Evolutionary conservation across 2,888 invertebrate genomes (phyloP).

Genomic region (Nomada ruficornis): DNA sequence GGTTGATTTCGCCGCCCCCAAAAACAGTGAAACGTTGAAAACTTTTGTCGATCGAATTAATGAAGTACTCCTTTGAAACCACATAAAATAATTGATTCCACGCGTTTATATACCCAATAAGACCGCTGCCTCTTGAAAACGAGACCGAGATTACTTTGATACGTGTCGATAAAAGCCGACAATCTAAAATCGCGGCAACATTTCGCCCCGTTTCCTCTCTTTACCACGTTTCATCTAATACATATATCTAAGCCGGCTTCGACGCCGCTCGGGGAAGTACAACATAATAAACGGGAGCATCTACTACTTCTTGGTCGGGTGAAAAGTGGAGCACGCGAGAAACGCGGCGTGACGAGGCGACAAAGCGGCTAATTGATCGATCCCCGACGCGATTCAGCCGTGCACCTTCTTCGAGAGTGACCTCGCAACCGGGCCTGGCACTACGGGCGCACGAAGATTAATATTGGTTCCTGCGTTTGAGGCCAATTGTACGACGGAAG

Average conservation of each 20-base stretch:
- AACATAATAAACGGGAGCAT: constrained; percentile 50
- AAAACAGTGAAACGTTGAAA: too few species aligned
- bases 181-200: constrained; percentile 15
- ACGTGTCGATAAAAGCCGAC: neutral
- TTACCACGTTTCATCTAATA: neutral
- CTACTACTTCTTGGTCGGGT: constrained; percentile 29
- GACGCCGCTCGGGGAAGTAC: neutral
- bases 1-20: too few species aligned
- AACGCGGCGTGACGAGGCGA: constrained; percentile 64
- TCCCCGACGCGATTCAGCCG: constrained; percentile 58
- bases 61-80: too few species aligned
- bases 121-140: constrained; percentile 11
- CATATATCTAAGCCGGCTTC: constrained; percentile 15
- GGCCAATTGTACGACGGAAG: constrained; percentile 50
- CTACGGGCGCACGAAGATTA: constrained; percentile 47
- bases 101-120: constrained; percentile 1
- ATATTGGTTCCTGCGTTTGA: constrained; percentile 53
- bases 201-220: neutral
- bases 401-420: constrained; percentile 63
- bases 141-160: constrained; percentile 3
- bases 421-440: constrained; percentile 34
- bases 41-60: too few species aligned
- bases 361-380: constrained; percentile 73
- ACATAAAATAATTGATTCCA: too few species aligned
- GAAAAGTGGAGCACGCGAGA: constrained; percentile 70